phyloP scores from a whole-genome alignment of 2,797 vertebrate genomes.

The Aphelocoma californica region DNA sequence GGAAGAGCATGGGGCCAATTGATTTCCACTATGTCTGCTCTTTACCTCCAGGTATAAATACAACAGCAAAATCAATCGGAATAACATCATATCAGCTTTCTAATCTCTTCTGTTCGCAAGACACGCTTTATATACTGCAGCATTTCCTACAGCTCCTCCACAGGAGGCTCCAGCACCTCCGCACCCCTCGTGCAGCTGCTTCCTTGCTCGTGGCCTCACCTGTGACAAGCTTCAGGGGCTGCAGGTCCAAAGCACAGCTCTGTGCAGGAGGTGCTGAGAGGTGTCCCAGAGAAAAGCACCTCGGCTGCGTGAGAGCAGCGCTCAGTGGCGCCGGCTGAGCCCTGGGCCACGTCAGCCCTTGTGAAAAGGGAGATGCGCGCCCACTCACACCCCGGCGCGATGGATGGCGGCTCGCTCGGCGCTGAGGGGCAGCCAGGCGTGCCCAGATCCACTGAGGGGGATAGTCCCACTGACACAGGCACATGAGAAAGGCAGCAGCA shows the following conservation, averaged over 20 bases:
- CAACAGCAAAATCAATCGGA: slow-evolving; percentile 76
- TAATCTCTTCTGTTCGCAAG: slow-evolving; percentile 62
- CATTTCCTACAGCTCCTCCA: slow-evolving; percentile 22
- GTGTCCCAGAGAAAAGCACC: fast-evolving
- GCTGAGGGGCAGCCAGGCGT: background rate
- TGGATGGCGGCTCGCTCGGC: fast-evolving
- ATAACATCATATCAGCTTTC: slow-evolving; percentile 70
- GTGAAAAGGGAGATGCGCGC: background rate
- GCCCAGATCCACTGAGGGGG: background rate
- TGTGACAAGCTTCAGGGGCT: background rate
- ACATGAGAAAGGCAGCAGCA: background rate
- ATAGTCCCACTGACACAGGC: background rate
- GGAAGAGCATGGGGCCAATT: slow-evolving; percentile 52
- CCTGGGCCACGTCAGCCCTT: background rate
- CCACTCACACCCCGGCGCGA: fast-evolving
- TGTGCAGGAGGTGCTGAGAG: fast-evolving
- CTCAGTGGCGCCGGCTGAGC: background rate
- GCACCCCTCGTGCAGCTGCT: fast-evolving
- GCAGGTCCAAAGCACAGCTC: background rate
- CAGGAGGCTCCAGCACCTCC: background rate
- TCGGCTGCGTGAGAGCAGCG: fast-evolving
- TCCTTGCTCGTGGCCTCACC: fast-evolving
- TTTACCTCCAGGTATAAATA: slow-evolving; percentile 75
- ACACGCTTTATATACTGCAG: slow-evolving; percentile 50
- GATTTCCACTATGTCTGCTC: slow-evolving; percentile 72